A percentile compares a stretch with the other conserved stretches of the same genome.
Conservation (phyloP, 2,797 vertebrate species). For the Brachyrhaphis roseni region DNA sequence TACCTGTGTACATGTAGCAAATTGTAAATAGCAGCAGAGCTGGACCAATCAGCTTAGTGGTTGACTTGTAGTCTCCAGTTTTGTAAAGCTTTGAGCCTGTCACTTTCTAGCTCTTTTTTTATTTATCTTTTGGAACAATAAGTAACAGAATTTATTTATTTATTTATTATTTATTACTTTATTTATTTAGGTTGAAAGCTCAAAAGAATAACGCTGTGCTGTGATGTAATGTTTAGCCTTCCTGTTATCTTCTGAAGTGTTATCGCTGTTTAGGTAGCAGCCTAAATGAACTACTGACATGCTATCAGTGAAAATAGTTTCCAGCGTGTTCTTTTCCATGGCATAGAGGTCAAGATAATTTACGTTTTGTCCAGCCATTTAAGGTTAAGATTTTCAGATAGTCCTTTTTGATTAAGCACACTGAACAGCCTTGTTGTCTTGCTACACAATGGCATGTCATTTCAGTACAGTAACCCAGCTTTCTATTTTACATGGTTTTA, state of each 20-base stretch:
- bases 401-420: background rate
- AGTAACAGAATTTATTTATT: background rate
- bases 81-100: background rate
- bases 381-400: background rate
- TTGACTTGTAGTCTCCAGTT: background rate
- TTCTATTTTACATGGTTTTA: background rate
- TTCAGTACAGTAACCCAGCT: background rate
- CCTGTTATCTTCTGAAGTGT: background rate
- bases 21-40: background rate
- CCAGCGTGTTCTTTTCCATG: background rate
- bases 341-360: background rate
- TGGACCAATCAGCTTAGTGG: background rate
- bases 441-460: background rate
- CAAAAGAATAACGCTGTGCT: background rate
- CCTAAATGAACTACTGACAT: background rate
- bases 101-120: background rate
- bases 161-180: too few species aligned
- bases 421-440: background rate
- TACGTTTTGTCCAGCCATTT: background rate
- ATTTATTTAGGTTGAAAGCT: too few species aligned
- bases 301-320: background rate
- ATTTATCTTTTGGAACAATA: background rate
- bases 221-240: background rate
- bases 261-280: background rate
- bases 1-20: background rate